Evolutionary conservation across 2,888 invertebrate genomes (phyloP).

Genomic region (Ashinkailepas kermadecensis): DNA sequence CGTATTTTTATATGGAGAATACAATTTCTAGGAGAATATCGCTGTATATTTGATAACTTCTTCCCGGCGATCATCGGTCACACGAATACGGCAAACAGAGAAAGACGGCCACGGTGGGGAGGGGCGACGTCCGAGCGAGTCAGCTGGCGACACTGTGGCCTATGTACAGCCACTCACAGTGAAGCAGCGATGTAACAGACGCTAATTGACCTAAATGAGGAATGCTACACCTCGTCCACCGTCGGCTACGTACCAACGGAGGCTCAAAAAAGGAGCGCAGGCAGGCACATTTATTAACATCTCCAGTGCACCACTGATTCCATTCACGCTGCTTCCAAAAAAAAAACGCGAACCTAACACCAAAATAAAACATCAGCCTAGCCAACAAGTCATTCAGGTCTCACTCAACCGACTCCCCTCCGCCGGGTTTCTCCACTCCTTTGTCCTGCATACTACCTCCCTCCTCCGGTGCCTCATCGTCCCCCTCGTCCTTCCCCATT

Average conservation of each 20-base stretch:
- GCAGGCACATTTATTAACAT: too few species aligned
- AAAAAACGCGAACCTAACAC: too few species aligned
- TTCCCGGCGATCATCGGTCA: neutral
- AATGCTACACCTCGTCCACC: neutral
- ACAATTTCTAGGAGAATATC: slow-evolving; percentile 13
- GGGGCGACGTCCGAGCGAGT: neutral
- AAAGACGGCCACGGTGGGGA: neutral
- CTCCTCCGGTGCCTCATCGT: too few species aligned
- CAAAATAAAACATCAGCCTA: too few species aligned
- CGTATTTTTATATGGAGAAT: slow-evolving; percentile 9
- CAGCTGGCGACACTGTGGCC: neutral
- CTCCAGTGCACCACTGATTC: too few species aligned
- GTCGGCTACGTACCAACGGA: neutral
- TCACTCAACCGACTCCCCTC: too few species aligned
- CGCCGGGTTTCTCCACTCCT: too few species aligned
- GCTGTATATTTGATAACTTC: neutral
- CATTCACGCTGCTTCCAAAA: too few species aligned
- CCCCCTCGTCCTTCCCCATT: too few species aligned
- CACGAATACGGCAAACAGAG: neutral
- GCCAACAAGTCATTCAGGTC: too few species aligned
- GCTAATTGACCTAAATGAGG: neutral
- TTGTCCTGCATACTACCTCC: too few species aligned
- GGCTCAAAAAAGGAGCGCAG: too few species aligned
- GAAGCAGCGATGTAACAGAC: neutral
- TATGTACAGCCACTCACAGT: slow-evolving; percentile 7